Percentiles rank a stretch among this genome's conserved stretches.
phyloP scores from a whole-genome alignment of 2,797 vertebrate species.

The Nasua narica region DNA sequence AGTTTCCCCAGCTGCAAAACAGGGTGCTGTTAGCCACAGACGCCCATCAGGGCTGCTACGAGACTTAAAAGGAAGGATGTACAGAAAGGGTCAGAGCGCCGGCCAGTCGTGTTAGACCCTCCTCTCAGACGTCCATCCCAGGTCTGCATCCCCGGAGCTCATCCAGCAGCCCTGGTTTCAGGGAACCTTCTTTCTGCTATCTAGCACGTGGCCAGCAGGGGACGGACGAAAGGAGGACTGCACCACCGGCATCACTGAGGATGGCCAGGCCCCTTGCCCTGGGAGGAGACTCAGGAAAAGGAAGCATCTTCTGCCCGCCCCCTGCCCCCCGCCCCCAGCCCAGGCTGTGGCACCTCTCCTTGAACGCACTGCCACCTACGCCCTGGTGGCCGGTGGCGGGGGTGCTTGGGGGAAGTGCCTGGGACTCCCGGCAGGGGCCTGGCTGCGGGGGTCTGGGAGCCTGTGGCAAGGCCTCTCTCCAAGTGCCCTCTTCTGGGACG shows the following conservation, averaged over 20 bases:
- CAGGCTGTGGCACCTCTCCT: background rate
- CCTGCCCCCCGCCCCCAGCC: no score
- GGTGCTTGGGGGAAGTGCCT: rapidly evolving
- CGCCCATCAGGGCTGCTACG: background rate
- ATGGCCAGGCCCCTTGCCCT: no score
- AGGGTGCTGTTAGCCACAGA: background rate
- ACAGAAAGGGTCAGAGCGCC: background rate
- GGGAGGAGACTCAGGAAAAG: background rate
- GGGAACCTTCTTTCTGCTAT: background rate
- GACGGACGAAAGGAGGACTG: no score
- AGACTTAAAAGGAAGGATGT: background rate
- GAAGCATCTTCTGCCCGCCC: no score
- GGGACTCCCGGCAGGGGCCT: background rate
- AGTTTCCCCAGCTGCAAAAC: background rate
- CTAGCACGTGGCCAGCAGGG: background rate
- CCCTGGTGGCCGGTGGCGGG: background rate
- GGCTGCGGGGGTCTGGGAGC: background rate
- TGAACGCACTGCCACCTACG: background rate
- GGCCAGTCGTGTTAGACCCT: background rate
- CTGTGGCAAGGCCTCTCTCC: background rate
- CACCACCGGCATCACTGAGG: no score
- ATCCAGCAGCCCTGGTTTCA: background rate
- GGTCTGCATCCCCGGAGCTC: background rate
- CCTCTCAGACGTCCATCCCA: background rate
- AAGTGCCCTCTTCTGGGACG: background rate